Conservation (phyloP, 1,140 invertebrate species). For the Asobara japonica region DNA sequence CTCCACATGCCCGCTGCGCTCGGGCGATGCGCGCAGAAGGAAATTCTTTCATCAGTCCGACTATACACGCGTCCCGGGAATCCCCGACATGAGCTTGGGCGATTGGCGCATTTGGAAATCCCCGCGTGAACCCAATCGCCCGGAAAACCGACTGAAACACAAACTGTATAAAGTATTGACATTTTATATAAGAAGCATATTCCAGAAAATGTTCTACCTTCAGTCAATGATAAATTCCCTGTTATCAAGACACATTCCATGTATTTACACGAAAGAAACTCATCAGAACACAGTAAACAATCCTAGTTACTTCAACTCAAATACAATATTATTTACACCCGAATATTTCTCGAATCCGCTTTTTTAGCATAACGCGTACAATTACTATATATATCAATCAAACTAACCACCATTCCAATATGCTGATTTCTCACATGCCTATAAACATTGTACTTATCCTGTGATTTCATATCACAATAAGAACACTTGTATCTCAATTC, state of each 20-base stretch:
- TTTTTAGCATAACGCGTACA: not conserved
- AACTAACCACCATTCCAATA: not conserved
- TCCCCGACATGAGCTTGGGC: not conserved
- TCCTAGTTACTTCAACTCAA: not conserved
- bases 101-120: not conserved
- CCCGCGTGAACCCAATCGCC: not conserved
- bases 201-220: not conserved
- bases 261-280: no score
- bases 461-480: conserved; percentile 42
- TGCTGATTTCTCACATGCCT: conserved; percentile 32
- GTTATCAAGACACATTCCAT: not conserved
- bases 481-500: conserved; percentile 47
- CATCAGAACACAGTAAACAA: no score
- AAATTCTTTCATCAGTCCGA: no score
- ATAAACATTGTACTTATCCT: conserved; percentile 39
- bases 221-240: not conserved
- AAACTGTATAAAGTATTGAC: not conserved
- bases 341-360: no score
- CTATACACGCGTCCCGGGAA: not conserved
- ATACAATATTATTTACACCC: not conserved
- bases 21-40: no score
- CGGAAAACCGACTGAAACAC: not conserved
- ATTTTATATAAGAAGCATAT: not conserved
- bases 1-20: no score
- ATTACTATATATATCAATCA: not conserved